Evolutionary conservation across 2,888 invertebrate species (phyloP), one percentile per base, ranked within the genome.

Genomic region (Drosophila subsilvestris): DNA sequence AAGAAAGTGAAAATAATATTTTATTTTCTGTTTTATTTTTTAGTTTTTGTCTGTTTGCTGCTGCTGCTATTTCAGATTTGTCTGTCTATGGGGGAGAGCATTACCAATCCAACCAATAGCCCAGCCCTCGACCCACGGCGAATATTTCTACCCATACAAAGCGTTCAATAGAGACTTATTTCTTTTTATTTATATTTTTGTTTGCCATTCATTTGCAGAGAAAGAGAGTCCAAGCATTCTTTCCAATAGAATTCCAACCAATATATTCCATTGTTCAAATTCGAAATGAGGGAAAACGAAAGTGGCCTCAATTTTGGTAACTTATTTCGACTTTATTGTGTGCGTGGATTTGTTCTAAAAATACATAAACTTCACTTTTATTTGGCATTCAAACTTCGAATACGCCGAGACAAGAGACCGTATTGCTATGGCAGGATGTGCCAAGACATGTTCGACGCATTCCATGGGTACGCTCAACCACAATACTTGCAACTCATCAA

Each of bases 1-100:
- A 82, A 88, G 89, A 82, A 82, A 82, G 82, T 82, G 82, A 82
- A 82, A 82, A 83, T 86, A 82, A 74, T 82, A 82, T 88, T 76
- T 70, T 75, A 60, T 71, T 80, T 80, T 63, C 63, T 60, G 48
- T 51, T 37, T 57, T 48, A n/a, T n/a, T n/a, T n/a, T n/a, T n/a
- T n/a, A n/a, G n/a, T 62, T 42, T 27, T 55, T 66, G 56, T 53
- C 14, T n/a, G 5, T 14, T 37, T 37, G 7, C 6, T 7, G 37
- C 37, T 57, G 37, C 37, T 60, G 37, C 49, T 53, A 37, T 42
- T 37, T 5, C 18, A 32, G 12, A 37, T 8, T 51, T 37, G 14
- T 37, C 32, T 32, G 32, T 10, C 32, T 12, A 32, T 63, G 66
- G 20, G 55, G 58, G 70, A 66, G 65, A 66, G 65, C 65, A 66